These are phyloP conservation scores for Eriosoma lanigerum DNA, from an alignment of 1,140 invertebrate species.

Conservation along the genomic window DNA sequence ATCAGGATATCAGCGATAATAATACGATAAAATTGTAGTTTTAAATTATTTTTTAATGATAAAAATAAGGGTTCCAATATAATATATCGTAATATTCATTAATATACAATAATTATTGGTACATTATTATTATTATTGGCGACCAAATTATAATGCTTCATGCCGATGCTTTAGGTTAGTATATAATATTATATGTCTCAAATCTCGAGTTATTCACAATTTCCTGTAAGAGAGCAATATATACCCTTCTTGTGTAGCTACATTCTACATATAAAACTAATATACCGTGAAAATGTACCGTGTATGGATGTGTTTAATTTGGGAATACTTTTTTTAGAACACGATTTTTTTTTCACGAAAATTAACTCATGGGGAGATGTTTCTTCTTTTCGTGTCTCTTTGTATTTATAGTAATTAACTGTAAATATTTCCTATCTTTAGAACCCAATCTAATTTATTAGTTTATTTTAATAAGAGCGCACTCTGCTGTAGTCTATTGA, in stretches of 20 bases:
- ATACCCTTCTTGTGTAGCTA: neutral
- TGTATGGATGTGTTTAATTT: neutral
- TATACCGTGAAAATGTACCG: neutral
- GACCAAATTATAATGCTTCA: too few species aligned
- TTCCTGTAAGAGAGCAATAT: too few species aligned
- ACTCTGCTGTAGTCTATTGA: neutral
- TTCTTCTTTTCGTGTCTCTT: neutral
- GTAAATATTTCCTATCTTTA: constrained; percentile 10
- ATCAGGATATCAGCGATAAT: too few species aligned
- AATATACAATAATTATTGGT: too few species aligned
- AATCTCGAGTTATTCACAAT: too few species aligned
- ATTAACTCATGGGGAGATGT: constrained; percentile 1
- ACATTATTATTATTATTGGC: too few species aligned
- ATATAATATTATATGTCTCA: too few species aligned
- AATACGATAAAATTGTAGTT: too few species aligned
- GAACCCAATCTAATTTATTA: constrained; percentile 9
- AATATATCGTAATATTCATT: too few species aligned
- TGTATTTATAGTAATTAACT: constrained; percentile 19
- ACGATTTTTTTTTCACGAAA: neutral
- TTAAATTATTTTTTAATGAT: too few species aligned
- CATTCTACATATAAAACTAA: neutral
- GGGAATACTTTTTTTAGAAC: neutral
- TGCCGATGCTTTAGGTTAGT: too few species aligned
- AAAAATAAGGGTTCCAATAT: too few species aligned
- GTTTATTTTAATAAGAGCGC: neutral